Base-by-base conservation (phyloP, 2,113 vertebrate species). In the Pygoscelis adeliae region DNA sequence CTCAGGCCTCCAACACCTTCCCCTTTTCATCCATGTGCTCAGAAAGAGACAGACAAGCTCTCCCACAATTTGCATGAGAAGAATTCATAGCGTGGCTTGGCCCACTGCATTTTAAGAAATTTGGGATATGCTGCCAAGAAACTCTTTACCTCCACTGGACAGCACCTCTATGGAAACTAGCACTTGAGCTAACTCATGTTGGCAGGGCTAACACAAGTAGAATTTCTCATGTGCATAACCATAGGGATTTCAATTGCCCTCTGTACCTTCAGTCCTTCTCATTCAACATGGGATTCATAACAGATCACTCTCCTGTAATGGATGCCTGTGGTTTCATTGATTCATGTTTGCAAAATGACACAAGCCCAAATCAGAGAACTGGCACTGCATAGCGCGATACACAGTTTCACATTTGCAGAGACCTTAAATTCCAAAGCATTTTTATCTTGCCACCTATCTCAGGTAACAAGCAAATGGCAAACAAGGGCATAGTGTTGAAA, bases 201-300 rank as follows among this genome's bases (percentile, higher is more conserved):
- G 70, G 76, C 66, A 74, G 61, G 56, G 47, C 27, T 22, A 14
- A 61, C 42, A 14, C 32, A 8, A 40, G 53, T 3, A 63, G 53
- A 14, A 42, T 40, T 55, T 17, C 40, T 40, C 8, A 44, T 5
- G 5, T 0, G 5, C 62, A 36, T 1, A 55, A 23, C 19, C 50
- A 3, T 1, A 5, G 47, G 52, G 52, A 30, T 26, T 38, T 23
- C 26, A 59, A 3, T 3, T 16, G 62, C 38, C 27, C 38, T 36
- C 58, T 46, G 66, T 5, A 18, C 26, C 58, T 53, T 22, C 69
- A 10, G 69, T 11, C 29, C 46, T 12, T 4, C 55, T 23, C 42
- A 3, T 10, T 18, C 71, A 7, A 7, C 20, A 9, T 0, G 0
- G 52, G 42, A 9, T 52, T 47, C 4, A 0, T 12, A 55, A 22